phyloP scores from a whole-genome alignment of 2,888 invertebrate genomes.

The Apotomis turbidana region DNA sequence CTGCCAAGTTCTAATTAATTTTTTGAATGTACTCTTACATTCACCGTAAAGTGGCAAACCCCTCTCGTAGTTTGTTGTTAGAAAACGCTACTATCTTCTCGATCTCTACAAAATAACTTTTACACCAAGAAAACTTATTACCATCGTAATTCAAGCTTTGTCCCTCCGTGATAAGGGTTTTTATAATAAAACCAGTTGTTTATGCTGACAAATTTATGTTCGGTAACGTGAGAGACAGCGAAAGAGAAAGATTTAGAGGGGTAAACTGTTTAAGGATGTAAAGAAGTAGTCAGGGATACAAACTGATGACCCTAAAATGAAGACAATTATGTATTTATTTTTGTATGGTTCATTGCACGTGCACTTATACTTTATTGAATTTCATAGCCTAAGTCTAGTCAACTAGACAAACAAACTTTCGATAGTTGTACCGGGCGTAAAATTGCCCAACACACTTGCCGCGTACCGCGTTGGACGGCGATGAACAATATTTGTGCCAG shows the following conservation, averaged over 20 bases:
- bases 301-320: conserved; percentile 4
- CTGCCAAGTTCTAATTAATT: conserved; percentile 3
- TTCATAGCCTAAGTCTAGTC: too few species aligned
- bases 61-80: conserved; percentile 17
- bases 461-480: too few species aligned
- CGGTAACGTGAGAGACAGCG: conserved; percentile 57
- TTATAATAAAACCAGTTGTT: conserved; percentile 41
- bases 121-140: conserved; percentile 9
- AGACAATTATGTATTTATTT: neutral
- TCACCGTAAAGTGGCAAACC: neutral
- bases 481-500: too few species aligned
- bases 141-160: conserved; percentile 25
- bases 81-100: conserved; percentile 10
- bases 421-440: too few species aligned
- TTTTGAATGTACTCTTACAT: neutral
- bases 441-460: too few species aligned
- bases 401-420: too few species aligned
- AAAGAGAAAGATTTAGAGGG: conserved; percentile 63
- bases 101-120: conserved; percentile 10
- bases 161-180: conserved; percentile 42
- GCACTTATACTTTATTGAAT: too few species aligned
- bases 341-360: too few species aligned
- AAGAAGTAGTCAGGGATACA: conserved; percentile 52
- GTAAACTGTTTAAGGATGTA: conserved; percentile 53
- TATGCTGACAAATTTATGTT: conserved; percentile 43